Percentiles rank a stretch among this genome's conserved stretches.
Evolutionary conservation across 1,140 invertebrate species (phyloP).

Genomic region (Daktulosphaira vitifoliae): DNA sequence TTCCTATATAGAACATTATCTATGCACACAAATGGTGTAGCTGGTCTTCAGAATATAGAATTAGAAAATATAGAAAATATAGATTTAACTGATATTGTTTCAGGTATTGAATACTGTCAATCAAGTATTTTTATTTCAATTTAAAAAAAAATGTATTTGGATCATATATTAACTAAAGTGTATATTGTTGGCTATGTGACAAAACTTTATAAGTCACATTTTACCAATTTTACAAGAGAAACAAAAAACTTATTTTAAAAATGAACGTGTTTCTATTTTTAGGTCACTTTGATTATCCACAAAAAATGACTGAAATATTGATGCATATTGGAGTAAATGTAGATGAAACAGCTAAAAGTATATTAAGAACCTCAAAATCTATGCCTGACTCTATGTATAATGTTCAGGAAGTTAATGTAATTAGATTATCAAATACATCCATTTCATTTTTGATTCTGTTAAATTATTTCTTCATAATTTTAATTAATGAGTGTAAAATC

Average conservation of each 20-base stretch:
- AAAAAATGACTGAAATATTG: slow-evolving; percentile 52
- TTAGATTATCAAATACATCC: too few relatives aligned
- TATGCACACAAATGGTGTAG: slow-evolving; percentile 50
- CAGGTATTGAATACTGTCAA: slow-evolving; percentile 43
- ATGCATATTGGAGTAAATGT: slow-evolving; percentile 42
- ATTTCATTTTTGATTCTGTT: too few relatives aligned
- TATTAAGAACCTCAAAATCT: slow-evolving; percentile 11
- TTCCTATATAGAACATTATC: slow-evolving; percentile 59
- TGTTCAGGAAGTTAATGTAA: background rate
- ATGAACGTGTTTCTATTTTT: slow-evolving; percentile 42
- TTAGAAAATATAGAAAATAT: slow-evolving; percentile 53
- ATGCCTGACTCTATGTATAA: slow-evolving; percentile 10
- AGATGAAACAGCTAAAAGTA: slow-evolving; percentile 24
- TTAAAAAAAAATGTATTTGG: too few relatives aligned
- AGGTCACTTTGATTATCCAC: slow-evolving; percentile 53
- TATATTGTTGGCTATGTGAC: too few relatives aligned
- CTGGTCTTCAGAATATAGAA: slow-evolving; percentile 52
- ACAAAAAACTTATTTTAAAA: too few relatives aligned
- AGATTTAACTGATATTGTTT: slow-evolving; percentile 52
- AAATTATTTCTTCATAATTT: too few relatives aligned
- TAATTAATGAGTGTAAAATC: too few relatives aligned
- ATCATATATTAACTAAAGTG: too few relatives aligned
- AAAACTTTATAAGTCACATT: too few relatives aligned
- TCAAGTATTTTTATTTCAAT: too few relatives aligned
- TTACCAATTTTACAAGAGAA: too few relatives aligned